These are phyloP conservation scores for Lordiphosa mommai DNA, from an alignment of 1,140 invertebrate genomes.

Conservation along the genomic window DNA sequence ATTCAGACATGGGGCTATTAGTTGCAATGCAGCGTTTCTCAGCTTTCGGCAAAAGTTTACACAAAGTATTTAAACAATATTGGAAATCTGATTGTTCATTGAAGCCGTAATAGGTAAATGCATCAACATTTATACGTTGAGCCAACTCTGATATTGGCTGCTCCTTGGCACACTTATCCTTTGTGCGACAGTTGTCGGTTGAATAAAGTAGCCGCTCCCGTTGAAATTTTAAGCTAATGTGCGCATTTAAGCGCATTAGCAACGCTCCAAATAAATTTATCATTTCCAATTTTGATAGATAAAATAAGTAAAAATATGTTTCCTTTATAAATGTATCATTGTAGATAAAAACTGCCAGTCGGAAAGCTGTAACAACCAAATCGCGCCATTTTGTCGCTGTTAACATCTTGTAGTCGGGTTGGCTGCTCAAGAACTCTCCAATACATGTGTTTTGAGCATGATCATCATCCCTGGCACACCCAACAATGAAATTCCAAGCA, in stretches of 20 bases:
- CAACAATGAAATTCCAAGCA: conserved; percentile 33
- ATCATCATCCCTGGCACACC: conserved; percentile 7
- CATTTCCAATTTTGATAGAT: conserved; percentile 16
- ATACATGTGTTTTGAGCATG: conserved; percentile 2
- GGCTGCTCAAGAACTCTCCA: conserved; percentile 16
- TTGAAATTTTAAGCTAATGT: conserved; percentile 23
- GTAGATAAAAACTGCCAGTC: conserved; percentile 40
- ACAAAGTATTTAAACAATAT: conserved; percentile 4
- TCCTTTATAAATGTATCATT: conserved; percentile 23
- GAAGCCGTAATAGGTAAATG: conserved; percentile 29
- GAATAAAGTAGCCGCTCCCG: conserved; percentile 7
- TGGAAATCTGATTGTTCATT: conserved; percentile 16
- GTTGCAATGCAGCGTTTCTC: not conserved
- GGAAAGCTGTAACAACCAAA: conserved; percentile 26
- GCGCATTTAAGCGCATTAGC: conserved; percentile 30
- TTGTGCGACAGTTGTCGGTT: not conserved
- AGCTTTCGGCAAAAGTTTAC: not conserved
- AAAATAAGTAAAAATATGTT: conserved; percentile 13
- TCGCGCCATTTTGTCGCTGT: conserved; percentile 16
- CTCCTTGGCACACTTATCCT: not conserved
- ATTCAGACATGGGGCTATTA: conserved; percentile 18
- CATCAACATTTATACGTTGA: conserved; percentile 21
- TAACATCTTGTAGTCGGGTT: conserved; percentile 17
- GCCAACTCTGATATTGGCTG: not conserved
- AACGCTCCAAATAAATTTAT: conserved; percentile 34